Evolutionary conservation across 2,888 invertebrate species (phyloP).

Genomic region (Gortyna flavago): DNA sequence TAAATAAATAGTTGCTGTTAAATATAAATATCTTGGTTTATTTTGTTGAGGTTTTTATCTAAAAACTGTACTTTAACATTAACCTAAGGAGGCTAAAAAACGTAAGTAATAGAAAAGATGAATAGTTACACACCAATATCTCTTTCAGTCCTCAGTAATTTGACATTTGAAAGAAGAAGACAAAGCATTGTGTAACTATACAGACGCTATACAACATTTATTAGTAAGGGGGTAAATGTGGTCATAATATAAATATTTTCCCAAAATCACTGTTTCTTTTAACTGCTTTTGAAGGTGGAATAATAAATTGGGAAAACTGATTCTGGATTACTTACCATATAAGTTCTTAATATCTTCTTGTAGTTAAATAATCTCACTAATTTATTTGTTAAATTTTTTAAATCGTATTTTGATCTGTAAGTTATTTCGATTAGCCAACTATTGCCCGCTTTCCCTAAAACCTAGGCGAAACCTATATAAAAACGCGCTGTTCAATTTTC

Average conservation of each 20-base stretch:
- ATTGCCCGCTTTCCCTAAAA: background rate
- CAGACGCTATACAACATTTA: too few relatives aligned
- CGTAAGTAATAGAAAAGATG: too few relatives aligned
- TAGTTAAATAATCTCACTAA: background rate
- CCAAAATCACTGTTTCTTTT: background rate
- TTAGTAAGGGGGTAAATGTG: too few relatives aligned
- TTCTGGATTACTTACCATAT: background rate
- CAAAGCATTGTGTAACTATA: too few relatives aligned
- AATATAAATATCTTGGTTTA: conserved; percentile 25
- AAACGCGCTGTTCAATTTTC: background rate
- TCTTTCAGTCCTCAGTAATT: too few relatives aligned
- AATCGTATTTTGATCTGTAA: background rate
- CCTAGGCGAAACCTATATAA: background rate
- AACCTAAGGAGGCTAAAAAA: too few relatives aligned
- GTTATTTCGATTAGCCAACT: background rate
- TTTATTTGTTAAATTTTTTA: background rate
- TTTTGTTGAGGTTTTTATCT: conserved; percentile 3
- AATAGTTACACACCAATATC: too few relatives aligned
- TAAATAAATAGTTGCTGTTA: conserved; percentile 51
- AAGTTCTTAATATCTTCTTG: background rate
- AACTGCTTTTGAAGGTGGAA: background rate
- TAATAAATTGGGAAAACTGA: background rate
- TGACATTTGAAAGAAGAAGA: too few relatives aligned
- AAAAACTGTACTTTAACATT: background rate
- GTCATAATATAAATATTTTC: background rate